phyloP scores from a whole-genome alignment of 2,888 invertebrate species.

The Tenthredo livida region DNA sequence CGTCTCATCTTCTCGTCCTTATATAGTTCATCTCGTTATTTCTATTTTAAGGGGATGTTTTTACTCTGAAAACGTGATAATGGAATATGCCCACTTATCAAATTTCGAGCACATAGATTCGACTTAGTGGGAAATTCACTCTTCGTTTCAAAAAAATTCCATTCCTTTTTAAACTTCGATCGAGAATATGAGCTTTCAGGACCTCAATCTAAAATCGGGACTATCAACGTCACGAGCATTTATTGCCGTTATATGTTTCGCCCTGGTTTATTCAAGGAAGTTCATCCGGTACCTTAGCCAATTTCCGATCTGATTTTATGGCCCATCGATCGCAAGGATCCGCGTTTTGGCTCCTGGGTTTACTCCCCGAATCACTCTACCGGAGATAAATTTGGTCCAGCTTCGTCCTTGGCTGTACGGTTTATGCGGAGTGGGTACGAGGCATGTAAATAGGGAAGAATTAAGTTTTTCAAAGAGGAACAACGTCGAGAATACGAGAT shows the following conservation, averaged over 20 bases:
- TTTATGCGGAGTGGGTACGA: not conserved
- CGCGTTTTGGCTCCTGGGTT: not conserved
- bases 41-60: not conserved
- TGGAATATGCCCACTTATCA: not conserved
- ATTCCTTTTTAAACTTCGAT: not conserved
- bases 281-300: not conserved
- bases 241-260: not conserved
- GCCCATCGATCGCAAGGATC: conserved; percentile 12
- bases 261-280: not conserved
- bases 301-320: not conserved
- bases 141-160: no score
- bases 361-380: not conserved
- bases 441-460: not conserved
- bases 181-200: not conserved
- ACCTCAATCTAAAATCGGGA: not conserved
- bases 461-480: no score
- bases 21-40: not conserved
- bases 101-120: no score
- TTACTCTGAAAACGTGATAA: not conserved
- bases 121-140: no score
- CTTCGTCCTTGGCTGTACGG: not conserved
- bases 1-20: not conserved
- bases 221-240: not conserved
- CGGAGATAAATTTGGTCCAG: conserved; percentile 5
- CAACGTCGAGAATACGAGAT: no score